Base-by-base conservation (phyloP, 2,797 vertebrate genomes). In the Denticeps clupeoides region DNA sequence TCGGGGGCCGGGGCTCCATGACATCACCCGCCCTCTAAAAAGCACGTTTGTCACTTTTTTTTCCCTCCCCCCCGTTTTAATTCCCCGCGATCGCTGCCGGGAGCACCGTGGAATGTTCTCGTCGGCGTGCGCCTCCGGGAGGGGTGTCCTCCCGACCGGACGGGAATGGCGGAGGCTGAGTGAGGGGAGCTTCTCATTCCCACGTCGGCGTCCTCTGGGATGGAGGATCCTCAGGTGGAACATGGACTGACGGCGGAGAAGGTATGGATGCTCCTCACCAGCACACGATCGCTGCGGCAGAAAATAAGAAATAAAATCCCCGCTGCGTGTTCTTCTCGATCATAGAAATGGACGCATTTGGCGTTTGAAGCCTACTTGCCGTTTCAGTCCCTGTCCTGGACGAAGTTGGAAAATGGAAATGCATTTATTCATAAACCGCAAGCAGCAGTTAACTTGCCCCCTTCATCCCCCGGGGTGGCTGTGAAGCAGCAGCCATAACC, bases 211-310 rank as follows among this genome's bases (percentile, higher is more conserved):
- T 8, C 60, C 46, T 12, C 51, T 58, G 59, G 50, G 59, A 82
- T 83, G 81, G 81, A 83, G 35, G 35, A 38, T 38, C 38, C 35
- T 72, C 74, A 76, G 41, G 75, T 81, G 68, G 80, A 80, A 32
- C 35, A 38, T 38, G 72, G 68, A 41, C 41, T 79, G 53, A 69
- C 71, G 64, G 62, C 69, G 49, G 73, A 71, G 47, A 77, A 78
- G 80, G 81, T 81, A 78, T 55, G 51, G 22, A 10, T 22, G 8
- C 19, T 27, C 21, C 10, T 11, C 35, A 11, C n/a, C 33, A 38
- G 35, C 35, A 35, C 18, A 38, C 38, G 35, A 38, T 35, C 35
- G n/a, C n/a, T n/a, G n/a, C n/a, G n/a, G n/a, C n/a, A n/a, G n/a
- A n/a, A n/a, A n/a, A n/a, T n/a, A n/a, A n/a, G n/a, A n/a, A n/a